Base-by-base conservation (phyloP, 1,140 invertebrate species). In the Drosophila bocki region DNA sequence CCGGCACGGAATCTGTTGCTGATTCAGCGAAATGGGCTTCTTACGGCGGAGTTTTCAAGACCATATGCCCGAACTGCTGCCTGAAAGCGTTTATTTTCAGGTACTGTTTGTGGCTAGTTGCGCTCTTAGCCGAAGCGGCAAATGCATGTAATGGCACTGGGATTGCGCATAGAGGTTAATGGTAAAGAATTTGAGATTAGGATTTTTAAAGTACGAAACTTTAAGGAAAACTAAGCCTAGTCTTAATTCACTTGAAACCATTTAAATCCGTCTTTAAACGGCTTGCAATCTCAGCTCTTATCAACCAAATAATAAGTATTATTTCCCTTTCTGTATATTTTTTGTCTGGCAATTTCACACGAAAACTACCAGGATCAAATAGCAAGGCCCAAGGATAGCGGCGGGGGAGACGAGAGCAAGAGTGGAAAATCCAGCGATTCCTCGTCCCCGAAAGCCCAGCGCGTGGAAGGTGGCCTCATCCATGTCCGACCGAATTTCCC, bases 381-480 rank as follows among this genome's bases (percentile, higher is more conserved):
- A 50, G 17, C 62, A 33, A 57, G 65, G 41, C 67, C 60, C 17
- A 75, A 83, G 45, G 77, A 75, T 3, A 69, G 58, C 50, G 53
- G 71, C 33, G 33, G 62, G 7, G 56, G 65, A 42, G 57, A 42
- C 29, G 22, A 48, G 22, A 17, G 53, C 7, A 58, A 47, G 12
- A 56, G 44, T 17, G 59, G 44, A 32, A 26, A 54, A 54, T 48
- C 45, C 61, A 60, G 41, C 48, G 59, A 68, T 15, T 42, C 57
- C 17, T 67, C 61, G 6, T 39, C 68, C 15, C 63, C 87, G 7
- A 88, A 91, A 37, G 61, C 65, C 1, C 91, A 92, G 54, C 91
- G 91, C 53, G 65, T 91, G 22, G 91, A 92, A 54, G 91, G 88
- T 35, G 92, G 92, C 35, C 78, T 93, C 42, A 93, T 93, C 58